Percentiles rank a stretch among this genome's conserved stretches.
Evolutionary conservation across 1,140 invertebrate genomes (phyloP).

Genomic region (Dolichoris vasculosae): DNA sequence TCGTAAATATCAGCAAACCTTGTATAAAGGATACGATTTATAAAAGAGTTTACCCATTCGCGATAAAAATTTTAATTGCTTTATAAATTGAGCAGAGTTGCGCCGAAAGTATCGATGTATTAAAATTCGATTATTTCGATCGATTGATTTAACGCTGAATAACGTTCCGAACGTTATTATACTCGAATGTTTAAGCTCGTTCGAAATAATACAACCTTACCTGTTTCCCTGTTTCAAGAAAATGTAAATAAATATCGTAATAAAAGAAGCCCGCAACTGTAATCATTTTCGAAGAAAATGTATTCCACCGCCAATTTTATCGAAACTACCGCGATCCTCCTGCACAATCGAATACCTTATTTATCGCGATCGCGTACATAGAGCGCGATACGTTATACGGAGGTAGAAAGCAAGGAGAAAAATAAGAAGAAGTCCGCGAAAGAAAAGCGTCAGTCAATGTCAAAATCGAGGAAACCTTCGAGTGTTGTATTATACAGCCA

Average conservation of each 20-base stretch:
- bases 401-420: neutral
- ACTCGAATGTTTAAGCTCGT: too few species aligned
- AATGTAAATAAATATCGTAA: too few species aligned
- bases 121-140: too few species aligned
- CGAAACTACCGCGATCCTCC: neutral
- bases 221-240: too few species aligned
- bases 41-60: too few species aligned
- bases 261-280: too few species aligned
- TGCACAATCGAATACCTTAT: neutral
- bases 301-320: neutral
- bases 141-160: too few species aligned
- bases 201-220: too few species aligned
- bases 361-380: neutral
- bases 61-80: too few species aligned
- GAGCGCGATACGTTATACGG: neutral
- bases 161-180: too few species aligned
- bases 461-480: conserved; percentile 2
- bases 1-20: neutral
- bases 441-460: conserved; percentile 8
- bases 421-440: neutral
- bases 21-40: neutral
- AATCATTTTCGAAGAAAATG: neutral
- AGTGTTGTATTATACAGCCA: neutral
- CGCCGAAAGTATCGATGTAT: too few species aligned
- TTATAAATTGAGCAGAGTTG: too few species aligned